Evolutionary conservation across 30 jellyfish, hydroid and myxozoan species (phyloP).

Genomic region (Pelagia noctiluca): DNA sequence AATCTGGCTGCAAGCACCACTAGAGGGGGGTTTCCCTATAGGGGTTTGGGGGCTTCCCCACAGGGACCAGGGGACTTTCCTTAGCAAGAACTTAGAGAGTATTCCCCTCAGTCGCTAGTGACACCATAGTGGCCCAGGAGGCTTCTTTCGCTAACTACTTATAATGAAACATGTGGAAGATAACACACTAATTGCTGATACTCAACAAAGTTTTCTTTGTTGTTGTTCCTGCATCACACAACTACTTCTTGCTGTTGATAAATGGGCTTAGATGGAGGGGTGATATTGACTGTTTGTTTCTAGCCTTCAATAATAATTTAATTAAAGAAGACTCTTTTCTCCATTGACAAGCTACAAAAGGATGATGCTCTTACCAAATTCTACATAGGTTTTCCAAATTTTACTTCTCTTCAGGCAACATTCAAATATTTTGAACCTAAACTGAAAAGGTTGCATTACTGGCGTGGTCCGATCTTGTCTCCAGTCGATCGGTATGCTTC

Average conservation of each 20-base stretch:
- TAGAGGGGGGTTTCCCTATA: no score
- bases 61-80: no score
- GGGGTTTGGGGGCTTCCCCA: no score
- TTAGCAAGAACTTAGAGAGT: no score
- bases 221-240: conserved; percentile 20
- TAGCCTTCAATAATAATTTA: no score
- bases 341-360: conserved; percentile 14
- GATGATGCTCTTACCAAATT: conserved; percentile 21
- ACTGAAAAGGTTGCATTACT: conserved; percentile 8
- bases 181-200: conserved; percentile 13
- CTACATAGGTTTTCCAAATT: conserved; percentile 20
- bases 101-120: no score
- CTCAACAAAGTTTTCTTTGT: conserved; percentile 11
- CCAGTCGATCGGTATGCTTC: no score
- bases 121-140: no score
- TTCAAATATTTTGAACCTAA: conserved; percentile 30
- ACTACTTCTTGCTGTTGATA: background rate
- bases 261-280: background rate
- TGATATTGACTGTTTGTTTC: no score
- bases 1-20: no score
- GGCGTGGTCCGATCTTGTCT: conserved; percentile 42
- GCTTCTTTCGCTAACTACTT: no score
- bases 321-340: conserved; percentile 10
- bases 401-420: background rate
- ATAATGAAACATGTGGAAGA: conserved; percentile 27